phyloP scores from a whole-genome alignment of 2,888 invertebrate species.

The Choristoneura rosaceana region DNA sequence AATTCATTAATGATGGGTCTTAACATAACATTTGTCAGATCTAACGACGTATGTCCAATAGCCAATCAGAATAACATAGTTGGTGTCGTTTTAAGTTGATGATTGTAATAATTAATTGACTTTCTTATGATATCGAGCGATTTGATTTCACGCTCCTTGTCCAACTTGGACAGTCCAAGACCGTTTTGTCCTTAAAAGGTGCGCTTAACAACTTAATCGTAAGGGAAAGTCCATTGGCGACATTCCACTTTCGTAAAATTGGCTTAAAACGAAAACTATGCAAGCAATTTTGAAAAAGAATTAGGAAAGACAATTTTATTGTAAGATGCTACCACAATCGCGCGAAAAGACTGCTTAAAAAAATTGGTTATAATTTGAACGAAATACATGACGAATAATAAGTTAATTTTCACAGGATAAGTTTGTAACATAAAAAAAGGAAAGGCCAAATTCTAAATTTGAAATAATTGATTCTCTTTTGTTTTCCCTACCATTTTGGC shows the following conservation, averaged over 20 bases:
- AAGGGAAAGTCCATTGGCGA: background rate
- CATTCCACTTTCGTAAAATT: background rate
- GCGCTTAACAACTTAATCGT: slow-evolving; percentile 13
- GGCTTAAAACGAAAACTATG: background rate
- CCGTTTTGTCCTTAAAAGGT: slow-evolving; percentile 20
- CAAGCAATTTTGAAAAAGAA: background rate
- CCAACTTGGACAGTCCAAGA: background rate
- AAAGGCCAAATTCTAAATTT: no score
- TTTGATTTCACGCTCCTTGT: slow-evolving; percentile 16
- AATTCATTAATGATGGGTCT: no score
- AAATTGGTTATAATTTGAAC: no score
- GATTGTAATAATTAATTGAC: slow-evolving; percentile 26
- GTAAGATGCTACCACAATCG: no score
- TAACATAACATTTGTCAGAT: no score
- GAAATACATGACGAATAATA: no score
- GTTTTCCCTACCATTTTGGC: no score
- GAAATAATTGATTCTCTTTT: no score
- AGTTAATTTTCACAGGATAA: no score
- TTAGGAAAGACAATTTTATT: background rate
- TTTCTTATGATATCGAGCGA: background rate
- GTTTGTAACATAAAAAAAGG: no score
- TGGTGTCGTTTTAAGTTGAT: slow-evolving; percentile 15
- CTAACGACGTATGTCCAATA: background rate
- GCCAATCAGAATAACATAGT: slow-evolving; percentile 13
- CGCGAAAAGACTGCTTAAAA: no score